These are phyloP conservation scores for Scaptomyza hsui DNA, from an alignment of 1,140 invertebrate species.

Conservation along the genomic window DNA sequence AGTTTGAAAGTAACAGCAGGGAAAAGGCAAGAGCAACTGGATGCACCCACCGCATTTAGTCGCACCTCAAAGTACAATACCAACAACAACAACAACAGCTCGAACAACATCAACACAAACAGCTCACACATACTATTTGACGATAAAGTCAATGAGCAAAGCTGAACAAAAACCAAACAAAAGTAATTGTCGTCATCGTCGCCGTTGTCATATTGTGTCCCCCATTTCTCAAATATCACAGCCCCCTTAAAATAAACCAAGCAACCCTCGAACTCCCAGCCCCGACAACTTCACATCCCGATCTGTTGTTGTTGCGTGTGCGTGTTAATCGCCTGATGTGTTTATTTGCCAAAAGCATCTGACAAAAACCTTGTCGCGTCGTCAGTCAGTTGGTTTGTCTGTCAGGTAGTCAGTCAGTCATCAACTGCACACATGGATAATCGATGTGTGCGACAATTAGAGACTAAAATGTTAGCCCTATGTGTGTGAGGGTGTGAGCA, in stretches of 20 bases:
- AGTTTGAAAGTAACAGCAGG: constrained; percentile 5
- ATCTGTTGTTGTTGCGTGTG: constrained; percentile 31
- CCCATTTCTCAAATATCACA: not conserved
- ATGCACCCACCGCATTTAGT: constrained; percentile 44
- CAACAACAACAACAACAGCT: constrained; percentile 10
- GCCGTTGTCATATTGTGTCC: constrained; percentile 14
- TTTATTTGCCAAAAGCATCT: constrained; percentile 64
- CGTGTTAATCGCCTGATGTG: constrained; percentile 71
- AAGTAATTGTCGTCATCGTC: constrained; percentile 28
- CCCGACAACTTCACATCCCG: not conserved
- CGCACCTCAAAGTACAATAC: constrained; percentile 54
- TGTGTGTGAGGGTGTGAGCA: not conserved
- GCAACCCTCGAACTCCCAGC: no score
- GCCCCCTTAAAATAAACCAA: no score
- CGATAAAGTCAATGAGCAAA: constrained; percentile 35
- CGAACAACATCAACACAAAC: constrained; percentile 1
- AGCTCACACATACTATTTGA: constrained; percentile 12
- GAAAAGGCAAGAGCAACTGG: not conserved
- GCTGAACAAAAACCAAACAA: constrained; percentile 29
- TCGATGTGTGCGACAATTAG: constrained; percentile 69
- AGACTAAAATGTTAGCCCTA: not conserved
- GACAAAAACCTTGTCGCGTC: constrained; percentile 9
- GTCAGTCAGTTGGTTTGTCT: not conserved
- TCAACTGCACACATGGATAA: constrained; percentile 36
- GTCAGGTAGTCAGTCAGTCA: not conserved